Evolutionary conservation across 2,888 invertebrate genomes (phyloP), one percentile per base, ranked within the genome.

Genomic region (Geotrupes spiniger): DNA sequence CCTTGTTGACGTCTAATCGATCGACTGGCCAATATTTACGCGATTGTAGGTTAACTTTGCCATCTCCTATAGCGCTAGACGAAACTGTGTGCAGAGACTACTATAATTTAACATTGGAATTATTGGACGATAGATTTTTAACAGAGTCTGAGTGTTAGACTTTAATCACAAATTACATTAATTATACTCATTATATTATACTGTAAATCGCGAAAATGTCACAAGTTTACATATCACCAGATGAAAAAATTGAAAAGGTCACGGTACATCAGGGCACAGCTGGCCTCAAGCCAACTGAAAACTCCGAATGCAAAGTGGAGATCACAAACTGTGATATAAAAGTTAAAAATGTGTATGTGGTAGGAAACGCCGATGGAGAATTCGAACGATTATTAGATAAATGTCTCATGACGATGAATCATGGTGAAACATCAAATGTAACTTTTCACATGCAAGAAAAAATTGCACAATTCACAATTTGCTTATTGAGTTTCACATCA

Each of bases 361-460:
- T 79, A 60, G 78, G 79, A 0, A 69, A 74, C 40, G 72, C 69
- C 28, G 56, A 71, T 45, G 71, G 73, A 2, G 73, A 75, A 2
- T 60, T 78, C 41, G 78, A 77, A 53, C 73, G 71, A 46, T 71
- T 74, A 49, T 55, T 78, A 36, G 77, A 79, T 57, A 58, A 73
- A 37, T 66, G 76, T 38, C 61, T 79, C 44, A 68, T 69, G 43
- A 74, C 75, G 46, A 78, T 79, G 75, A 51, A 73, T 17, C 57
- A 64, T 2, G 72, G 73, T 11, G 80, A 80, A 68, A 67, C 63
- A 6, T 70, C 78, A 1, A 61, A 59, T n/a, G 75, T 78, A 55
- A 64, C 53, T 12, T 71, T 79, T 37, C 51, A 56, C 37, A 64
- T 73, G 0, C 69, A 69, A 48, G 38, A 54, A 9, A 59, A 53